Evolutionary conservation across 1,140 invertebrate genomes (phyloP), one percentile per base, ranked within the genome.

Genomic region (Camponotus pennsylvanicus): DNA sequence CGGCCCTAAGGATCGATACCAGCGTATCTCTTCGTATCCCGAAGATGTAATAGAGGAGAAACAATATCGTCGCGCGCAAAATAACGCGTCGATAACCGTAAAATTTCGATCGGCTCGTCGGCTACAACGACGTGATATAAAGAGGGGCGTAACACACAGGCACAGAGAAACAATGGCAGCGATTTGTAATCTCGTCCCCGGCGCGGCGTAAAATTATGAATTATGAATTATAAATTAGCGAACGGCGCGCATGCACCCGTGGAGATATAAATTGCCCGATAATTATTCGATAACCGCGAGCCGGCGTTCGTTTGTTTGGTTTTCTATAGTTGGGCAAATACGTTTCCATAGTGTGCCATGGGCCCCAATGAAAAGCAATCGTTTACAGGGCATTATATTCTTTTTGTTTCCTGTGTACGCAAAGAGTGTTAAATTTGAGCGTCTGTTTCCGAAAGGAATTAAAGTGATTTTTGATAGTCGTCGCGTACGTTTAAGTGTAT

Each of bases 141-240:
- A 83, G 79, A 75, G 79, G 66, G 52, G 67, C 61, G 45, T 9
- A 45, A 64, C 57, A 59, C 40, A 45, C 79, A 73, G 67, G 55
- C 79, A 27, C 27, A 1, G 27, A 32, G 79, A 61, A 83, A 83
- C 69, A 83, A 83, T 83, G 69, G 79, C 69, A 61, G 79, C 79
- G 79, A 83, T 83, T 83, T 86, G 85, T 86, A 86, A 86, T 86
- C 61, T 84, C 79, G 80, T 84, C 67, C 66, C 45, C 59, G 57
- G 55, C 66, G 55, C 77, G 77, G 61, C 66, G 21, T 40, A 69
- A 88, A 86, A 90, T 91, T 87, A 92, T 91, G 88, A 91, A 92
- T 91, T 90, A 90, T 92, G 86, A 92, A 92, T 92, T 88, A 92
- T 91, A 91, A 92, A 92, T 92, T 90, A 92, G 75, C 63, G 27